Percentiles rank a stretch among this genome's conserved stretches.
phyloP scores from a whole-genome alignment of 2,797 vertebrate genomes.

The Enteromius paludinosus region DNA sequence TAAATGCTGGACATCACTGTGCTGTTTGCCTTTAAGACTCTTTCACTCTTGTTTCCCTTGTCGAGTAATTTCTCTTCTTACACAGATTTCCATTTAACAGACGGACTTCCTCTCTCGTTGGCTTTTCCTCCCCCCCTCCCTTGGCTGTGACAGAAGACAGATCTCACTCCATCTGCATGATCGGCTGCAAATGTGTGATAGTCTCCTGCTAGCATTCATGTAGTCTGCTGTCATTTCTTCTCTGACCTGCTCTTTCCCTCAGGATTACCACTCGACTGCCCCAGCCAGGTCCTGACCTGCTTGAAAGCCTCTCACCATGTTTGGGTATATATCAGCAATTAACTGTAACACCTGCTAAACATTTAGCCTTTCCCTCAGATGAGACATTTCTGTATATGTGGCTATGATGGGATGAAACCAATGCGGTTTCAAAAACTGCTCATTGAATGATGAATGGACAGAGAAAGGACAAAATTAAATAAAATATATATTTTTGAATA shows the following conservation, averaged over 20 bases:
- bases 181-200: constrained; percentile 62
- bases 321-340: constrained; percentile 16
- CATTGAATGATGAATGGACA: neutral
- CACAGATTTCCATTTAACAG: constrained; percentile 44
- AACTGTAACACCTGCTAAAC: constrained; percentile 16
- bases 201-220: constrained; percentile 18
- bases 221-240: constrained; percentile 19
- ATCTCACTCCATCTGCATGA: constrained; percentile 71
- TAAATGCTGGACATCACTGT: constrained; percentile 28
- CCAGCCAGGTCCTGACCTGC: constrained; percentile 44
- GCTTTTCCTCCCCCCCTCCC: constrained; percentile 43
- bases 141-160: constrained; percentile 23
- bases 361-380: neutral
- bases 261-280: constrained; percentile 55
- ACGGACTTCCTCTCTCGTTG: neutral
- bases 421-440: neutral
- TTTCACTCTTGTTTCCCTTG: constrained; percentile 30
- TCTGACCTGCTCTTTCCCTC: constrained; percentile 1
- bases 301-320: constrained; percentile 43
- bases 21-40: constrained; percentile 40
- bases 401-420: neutral
- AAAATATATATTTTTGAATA: neutral
- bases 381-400: neutral
- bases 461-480: neutral
- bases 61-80: constrained; percentile 26